Conservation (phyloP, 1,140 invertebrate species). For the Brachionus manjavacas region DNA sequence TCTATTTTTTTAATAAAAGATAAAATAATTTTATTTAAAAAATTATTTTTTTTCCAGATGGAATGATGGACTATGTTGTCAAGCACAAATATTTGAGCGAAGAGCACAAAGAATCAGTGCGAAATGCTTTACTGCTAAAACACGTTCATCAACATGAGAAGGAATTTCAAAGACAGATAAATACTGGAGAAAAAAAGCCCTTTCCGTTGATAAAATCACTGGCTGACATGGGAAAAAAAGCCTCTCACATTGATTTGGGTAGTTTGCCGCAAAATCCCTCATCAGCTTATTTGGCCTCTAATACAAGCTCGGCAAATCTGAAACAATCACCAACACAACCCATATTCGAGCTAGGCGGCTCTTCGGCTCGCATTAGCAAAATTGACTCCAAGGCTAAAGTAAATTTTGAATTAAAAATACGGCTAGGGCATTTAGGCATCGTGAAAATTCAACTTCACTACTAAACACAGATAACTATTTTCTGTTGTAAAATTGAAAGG, state of each 20-base stretch:
- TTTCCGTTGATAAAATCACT: conserved; percentile 88
- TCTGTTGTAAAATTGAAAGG: conserved; percentile 33
- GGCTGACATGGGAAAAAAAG: conserved; percentile 90
- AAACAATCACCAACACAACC: conserved; percentile 36
- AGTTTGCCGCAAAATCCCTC: background rate
- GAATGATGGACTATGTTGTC: conserved; percentile 84
- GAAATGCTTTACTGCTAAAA: conserved; percentile 77
- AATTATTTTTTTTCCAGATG: conserved; percentile 61
- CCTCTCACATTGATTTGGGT: conserved; percentile 74
- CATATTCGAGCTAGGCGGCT: conserved; percentile 28
- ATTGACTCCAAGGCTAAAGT: conserved; percentile 37
- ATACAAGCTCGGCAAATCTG: conserved; percentile 15
- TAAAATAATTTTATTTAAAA: background rate
- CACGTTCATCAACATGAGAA: conserved; percentile 79
- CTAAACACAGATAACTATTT: background rate
- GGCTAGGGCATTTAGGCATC: background rate
- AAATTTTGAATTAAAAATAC: background rate
- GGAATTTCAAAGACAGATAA: conserved; percentile 48
- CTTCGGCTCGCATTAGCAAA: conserved; percentile 8
- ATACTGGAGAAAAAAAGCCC: conserved; percentile 70
- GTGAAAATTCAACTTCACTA: background rate
- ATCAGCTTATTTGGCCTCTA: background rate
- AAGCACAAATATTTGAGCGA: conserved; percentile 69
- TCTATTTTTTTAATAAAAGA: background rate
- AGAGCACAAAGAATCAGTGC: conserved; percentile 72